phyloP scores from a whole-genome alignment of 2,797 vertebrate species.

The Hydrophis major region DNA sequence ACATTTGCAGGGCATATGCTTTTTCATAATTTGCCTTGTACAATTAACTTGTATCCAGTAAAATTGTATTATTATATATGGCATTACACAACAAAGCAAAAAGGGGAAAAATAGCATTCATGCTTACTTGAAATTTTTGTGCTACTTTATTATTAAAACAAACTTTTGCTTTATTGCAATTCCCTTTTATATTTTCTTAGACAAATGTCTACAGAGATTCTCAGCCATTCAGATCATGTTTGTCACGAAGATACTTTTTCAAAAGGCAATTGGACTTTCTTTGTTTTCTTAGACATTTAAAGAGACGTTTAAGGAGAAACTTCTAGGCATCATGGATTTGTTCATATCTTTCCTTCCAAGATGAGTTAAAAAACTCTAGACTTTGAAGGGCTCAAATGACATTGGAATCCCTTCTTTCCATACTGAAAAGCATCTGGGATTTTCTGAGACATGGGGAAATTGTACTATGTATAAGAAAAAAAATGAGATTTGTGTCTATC shows the following conservation, averaged over 20 bases:
- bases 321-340: background rate
- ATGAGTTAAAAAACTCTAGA: background rate
- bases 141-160: constrained; percentile 36
- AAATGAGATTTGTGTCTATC: background rate
- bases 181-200: constrained; percentile 29
- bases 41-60: constrained; percentile 33
- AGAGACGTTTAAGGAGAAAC: background rate
- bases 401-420: background rate
- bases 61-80: constrained; percentile 36
- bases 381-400: background rate
- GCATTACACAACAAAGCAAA: background rate
- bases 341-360: background rate
- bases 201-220: background rate
- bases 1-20: constrained; percentile 4
- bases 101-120: constrained; percentile 36
- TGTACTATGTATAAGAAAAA: background rate
- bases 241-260: background rate
- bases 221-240: background rate
- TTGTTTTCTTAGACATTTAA: background rate
- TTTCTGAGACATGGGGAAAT: background rate
- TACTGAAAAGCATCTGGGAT: background rate
- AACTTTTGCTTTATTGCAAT: constrained; percentile 20
- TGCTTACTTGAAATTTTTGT: constrained; percentile 14
- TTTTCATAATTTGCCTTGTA: constrained; percentile 5
- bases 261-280: background rate